Conservation (phyloP, 2,797 vertebrate genomes). For the Esox lucius region DNA sequence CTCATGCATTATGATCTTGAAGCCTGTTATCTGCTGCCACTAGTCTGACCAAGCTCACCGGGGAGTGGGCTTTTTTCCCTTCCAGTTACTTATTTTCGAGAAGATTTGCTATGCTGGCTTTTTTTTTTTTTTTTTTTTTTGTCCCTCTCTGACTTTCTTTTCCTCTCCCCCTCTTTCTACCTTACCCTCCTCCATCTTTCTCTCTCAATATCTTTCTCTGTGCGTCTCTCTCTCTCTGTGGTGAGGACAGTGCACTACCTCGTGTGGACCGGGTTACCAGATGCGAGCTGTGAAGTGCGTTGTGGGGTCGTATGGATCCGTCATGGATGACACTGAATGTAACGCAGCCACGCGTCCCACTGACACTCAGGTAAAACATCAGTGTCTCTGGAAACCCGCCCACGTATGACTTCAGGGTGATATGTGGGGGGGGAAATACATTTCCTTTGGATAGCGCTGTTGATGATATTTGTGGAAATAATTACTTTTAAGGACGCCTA, state of each 20-base stretch:
- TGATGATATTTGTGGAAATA: not conserved
- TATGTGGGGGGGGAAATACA: not conserved
- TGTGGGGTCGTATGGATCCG: constrained; percentile 84
- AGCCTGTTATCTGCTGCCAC: constrained; percentile 22
- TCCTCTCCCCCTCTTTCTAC: not conserved
- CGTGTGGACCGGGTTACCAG: constrained; percentile 95
- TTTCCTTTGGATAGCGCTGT: not conserved
- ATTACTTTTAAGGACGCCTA: not conserved
- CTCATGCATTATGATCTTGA: constrained; percentile 29
- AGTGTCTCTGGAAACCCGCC: no score
- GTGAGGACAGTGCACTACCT: constrained; percentile 86
- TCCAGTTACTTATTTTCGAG: constrained; percentile 16
- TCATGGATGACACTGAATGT: constrained; percentile 92
- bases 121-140: not conserved
- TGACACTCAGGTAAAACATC: constrained; percentile 83
- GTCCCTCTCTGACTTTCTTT: constrained; percentile 37
- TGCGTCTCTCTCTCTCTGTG: constrained; percentile 32
- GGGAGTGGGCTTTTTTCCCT: constrained; percentile 4
- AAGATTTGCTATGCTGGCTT: constrained; percentile 3
- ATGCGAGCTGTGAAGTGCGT: constrained; percentile 94
- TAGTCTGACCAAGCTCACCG: not conserved
- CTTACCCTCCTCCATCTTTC: not conserved
- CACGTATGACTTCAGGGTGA: no score
- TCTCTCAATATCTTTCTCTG: not conserved
- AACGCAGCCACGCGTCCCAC: constrained; percentile 92